Conservation (phyloP, 2,888 invertebrate genomes). For the Aphidoletes aphidimyza region DNA sequence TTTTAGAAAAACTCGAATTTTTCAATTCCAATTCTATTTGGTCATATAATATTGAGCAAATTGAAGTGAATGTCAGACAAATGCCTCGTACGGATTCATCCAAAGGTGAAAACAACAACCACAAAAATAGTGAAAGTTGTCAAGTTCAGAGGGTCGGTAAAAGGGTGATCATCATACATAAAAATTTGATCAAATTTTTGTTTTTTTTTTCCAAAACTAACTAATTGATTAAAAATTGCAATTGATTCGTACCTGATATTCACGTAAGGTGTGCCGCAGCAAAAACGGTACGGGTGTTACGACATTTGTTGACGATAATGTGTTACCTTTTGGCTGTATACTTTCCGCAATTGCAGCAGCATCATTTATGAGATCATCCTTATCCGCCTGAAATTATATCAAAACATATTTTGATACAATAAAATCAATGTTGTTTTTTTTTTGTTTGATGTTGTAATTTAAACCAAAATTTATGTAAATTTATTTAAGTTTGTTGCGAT, state of each 20-base stretch:
- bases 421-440: background rate
- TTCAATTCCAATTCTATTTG: too few species aligned
- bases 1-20: too few species aligned
- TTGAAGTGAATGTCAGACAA: conserved; percentile 11
- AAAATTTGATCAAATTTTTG: background rate
- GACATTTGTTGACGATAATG: conserved; percentile 92
- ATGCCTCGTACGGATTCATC: conserved; percentile 52
- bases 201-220: background rate
- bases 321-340: conserved; percentile 98
- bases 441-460: too few species aligned
- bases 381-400: conserved; percentile 62
- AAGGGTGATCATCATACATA: conserved; percentile 39
- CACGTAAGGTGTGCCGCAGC: conserved; percentile 87
- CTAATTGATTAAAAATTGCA: background rate
- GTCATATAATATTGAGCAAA: too few species aligned
- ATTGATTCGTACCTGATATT: conserved; percentile 73
- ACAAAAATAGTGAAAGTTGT: conserved; percentile 14
- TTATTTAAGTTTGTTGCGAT: background rate
- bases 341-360: conserved; percentile 94
- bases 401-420: too few species aligned
- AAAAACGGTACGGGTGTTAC: conserved; percentile 94
- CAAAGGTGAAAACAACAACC: background rate
- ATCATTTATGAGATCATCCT: conserved; percentile 84
- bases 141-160: conserved; percentile 46
- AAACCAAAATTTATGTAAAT: background rate